phyloP scores from a whole-genome alignment of 2,113 vertebrate genomes.

The Aplodontia rufa region DNA sequence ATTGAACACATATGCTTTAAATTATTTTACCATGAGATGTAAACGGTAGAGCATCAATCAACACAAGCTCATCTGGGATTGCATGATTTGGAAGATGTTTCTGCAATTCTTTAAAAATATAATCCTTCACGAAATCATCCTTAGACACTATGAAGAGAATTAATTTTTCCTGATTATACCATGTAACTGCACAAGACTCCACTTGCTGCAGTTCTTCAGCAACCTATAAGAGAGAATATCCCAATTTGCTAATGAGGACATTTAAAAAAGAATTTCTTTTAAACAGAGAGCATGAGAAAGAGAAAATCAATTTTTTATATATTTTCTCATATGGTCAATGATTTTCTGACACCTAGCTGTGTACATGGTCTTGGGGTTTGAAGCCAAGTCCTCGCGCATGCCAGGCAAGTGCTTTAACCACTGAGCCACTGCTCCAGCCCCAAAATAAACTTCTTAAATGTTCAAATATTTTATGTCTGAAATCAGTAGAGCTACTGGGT shows the following conservation, averaged over 20 bases:
- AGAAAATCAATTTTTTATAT: too few species aligned
- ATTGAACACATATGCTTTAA: conserved; percentile 22
- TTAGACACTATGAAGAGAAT: conserved; percentile 89
- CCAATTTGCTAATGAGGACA: conserved; percentile 32
- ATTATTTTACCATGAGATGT: conserved; percentile 91
- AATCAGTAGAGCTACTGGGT: not conserved
- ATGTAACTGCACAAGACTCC: conserved; percentile 89
- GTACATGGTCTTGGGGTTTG: too few species aligned
- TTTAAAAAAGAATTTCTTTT: conserved; percentile 36
- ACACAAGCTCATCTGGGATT: conserved; percentile 91
- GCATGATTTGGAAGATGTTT: conserved; percentile 86
- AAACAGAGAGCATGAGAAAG: too few species aligned
- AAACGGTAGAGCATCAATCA: conserved; percentile 87
- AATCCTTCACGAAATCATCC: conserved; percentile 73
- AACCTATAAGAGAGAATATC: conserved; percentile 81
- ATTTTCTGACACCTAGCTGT: too few species aligned
- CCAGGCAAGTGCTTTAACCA: too few species aligned
- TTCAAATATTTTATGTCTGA: conserved; percentile 12
- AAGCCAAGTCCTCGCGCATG: too few species aligned
- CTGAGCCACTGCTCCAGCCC: too few species aligned
- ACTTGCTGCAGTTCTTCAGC: conserved; percentile 87
- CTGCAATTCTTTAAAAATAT: conserved; percentile 84
- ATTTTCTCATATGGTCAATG: too few species aligned
- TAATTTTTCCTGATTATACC: conserved; percentile 86
- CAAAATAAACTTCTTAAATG: not conserved